These are phyloP conservation scores for Bedellia somnulentella DNA, from an alignment of 2,888 invertebrate genomes.

Conservation along the genomic window DNA sequence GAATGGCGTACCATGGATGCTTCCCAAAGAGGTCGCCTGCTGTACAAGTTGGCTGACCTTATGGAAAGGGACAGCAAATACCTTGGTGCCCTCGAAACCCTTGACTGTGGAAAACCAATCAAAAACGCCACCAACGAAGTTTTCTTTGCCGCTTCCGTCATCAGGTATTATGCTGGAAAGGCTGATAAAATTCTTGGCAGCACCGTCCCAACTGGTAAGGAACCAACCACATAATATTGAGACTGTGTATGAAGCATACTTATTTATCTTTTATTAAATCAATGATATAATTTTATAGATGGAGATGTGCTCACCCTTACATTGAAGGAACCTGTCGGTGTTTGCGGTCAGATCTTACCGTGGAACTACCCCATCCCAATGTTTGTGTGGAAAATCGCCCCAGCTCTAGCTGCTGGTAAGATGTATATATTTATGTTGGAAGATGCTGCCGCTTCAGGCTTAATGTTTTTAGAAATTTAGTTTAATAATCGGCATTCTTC, in stretches of 20 bases:
- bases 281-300: slow-evolving; percentile 35
- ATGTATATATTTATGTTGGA: neutral
- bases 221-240: neutral
- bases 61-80: slow-evolving; percentile 71
- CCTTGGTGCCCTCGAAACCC: slow-evolving; percentile 82
- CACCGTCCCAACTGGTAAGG: slow-evolving; percentile 67
- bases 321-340: slow-evolving; percentile 81
- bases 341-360: slow-evolving; percentile 89
- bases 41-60: slow-evolving; percentile 73
- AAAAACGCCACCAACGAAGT: slow-evolving; percentile 68
- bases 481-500: neutral
- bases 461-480: neutral
- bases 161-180: slow-evolving; percentile 89
- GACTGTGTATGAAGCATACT: neutral
- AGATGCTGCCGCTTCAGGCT: slow-evolving; percentile 1
- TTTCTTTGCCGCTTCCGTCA: slow-evolving; percentile 54
- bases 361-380: slow-evolving; percentile 93
- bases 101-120: slow-evolving; percentile 92
- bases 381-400: slow-evolving; percentile 92
- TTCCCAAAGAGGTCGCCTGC: slow-evolving; percentile 72
- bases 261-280: neutral
- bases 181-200: slow-evolving; percentile 83
- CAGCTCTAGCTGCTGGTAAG: slow-evolving; percentile 67
- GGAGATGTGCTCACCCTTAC: slow-evolving; percentile 81
- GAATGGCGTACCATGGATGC: slow-evolving; percentile 82